Percentiles rank a stretch among this genome's conserved stretches.
These are phyloP conservation scores for Grantiella picta DNA, from an alignment of 2,113 vertebrate species.

Conservation along the genomic window DNA sequence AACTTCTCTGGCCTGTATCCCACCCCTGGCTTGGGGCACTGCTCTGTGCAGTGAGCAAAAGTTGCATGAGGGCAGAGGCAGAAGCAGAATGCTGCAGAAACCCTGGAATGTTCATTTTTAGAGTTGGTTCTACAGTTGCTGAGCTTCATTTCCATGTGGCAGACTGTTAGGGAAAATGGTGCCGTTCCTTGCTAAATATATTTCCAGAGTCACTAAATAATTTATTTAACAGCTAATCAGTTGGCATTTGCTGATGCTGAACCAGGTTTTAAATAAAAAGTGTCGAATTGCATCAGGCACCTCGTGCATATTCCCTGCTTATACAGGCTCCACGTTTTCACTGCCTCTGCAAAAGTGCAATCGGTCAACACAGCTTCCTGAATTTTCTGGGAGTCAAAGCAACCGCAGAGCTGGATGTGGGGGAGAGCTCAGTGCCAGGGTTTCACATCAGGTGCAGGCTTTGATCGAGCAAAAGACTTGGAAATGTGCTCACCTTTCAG, in stretches of 20 bases:
- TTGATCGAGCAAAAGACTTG: not conserved
- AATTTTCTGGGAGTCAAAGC: not conserved
- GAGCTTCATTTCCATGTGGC: not conserved
- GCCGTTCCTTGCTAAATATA: not conserved
- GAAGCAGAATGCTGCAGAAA: not conserved
- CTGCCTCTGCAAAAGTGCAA: not conserved
- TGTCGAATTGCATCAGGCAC: not conserved
- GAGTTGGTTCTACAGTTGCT: not conserved
- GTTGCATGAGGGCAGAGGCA: not conserved
- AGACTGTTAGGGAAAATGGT: not conserved
- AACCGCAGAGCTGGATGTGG: not conserved
- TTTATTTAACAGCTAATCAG: not conserved
- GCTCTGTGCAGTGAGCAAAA: accelerated
- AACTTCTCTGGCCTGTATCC: not conserved
- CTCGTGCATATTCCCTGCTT: not conserved
- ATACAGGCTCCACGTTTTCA: not conserved
- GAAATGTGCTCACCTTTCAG: not conserved
- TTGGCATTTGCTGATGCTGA: not conserved
- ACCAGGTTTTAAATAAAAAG: not conserved
- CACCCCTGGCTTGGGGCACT: not conserved
- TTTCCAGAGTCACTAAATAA: not conserved
- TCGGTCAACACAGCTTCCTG: accelerated
- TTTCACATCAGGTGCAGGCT: not conserved
- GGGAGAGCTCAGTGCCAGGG: not conserved
- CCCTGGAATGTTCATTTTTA: not conserved